Evolutionary conservation across 2,888 invertebrate species (phyloP).

Genomic region (Lobophora halterata): DNA sequence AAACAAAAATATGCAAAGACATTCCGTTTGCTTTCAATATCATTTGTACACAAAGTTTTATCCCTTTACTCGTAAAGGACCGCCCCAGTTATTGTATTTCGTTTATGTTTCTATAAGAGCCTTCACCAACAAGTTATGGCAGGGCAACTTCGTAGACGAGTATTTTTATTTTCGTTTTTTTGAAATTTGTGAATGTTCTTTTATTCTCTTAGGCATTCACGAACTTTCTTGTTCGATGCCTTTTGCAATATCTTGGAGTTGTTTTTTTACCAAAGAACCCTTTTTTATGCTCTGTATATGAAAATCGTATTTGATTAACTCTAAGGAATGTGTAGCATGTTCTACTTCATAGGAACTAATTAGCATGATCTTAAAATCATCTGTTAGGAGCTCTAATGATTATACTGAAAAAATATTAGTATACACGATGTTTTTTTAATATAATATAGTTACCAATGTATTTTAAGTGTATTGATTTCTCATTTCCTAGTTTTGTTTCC

Average conservation of each 20-base stretch:
- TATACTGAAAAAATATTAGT: no score
- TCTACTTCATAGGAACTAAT: no score
- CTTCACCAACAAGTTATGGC: slow-evolving; percentile 55
- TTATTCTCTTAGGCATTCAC: slow-evolving; percentile 53
- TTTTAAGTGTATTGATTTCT: no score
- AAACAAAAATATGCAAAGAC: slow-evolving; percentile 27
- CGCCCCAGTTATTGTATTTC: slow-evolving; percentile 48
- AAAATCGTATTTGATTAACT: no score
- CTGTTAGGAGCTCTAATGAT: no score
- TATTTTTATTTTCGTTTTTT: slow-evolving; percentile 55
- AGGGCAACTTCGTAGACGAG: slow-evolving; percentile 46
- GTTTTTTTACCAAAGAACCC: slow-evolving; percentile 45
- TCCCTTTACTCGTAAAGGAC: slow-evolving; percentile 45
- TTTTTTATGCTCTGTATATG: no score
- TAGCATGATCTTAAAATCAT: no score
- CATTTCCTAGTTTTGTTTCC: no score
- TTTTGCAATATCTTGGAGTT: slow-evolving; percentile 51
- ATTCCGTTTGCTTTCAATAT: slow-evolving; percentile 29
- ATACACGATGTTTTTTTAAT: no score
- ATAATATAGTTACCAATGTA: no score
- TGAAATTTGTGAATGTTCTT: slow-evolving; percentile 55
- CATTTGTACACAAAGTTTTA: slow-evolving; percentile 35
- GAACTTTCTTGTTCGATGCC: slow-evolving; percentile 55
- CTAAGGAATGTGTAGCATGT: no score
- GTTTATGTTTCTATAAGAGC: slow-evolving; percentile 55